Percentiles rank a stretch among this genome's conserved stretches.
These are phyloP conservation scores for Trichomycterus rosablanca DNA, from an alignment of 2,113 vertebrate species.

Conservation along the genomic window DNA sequence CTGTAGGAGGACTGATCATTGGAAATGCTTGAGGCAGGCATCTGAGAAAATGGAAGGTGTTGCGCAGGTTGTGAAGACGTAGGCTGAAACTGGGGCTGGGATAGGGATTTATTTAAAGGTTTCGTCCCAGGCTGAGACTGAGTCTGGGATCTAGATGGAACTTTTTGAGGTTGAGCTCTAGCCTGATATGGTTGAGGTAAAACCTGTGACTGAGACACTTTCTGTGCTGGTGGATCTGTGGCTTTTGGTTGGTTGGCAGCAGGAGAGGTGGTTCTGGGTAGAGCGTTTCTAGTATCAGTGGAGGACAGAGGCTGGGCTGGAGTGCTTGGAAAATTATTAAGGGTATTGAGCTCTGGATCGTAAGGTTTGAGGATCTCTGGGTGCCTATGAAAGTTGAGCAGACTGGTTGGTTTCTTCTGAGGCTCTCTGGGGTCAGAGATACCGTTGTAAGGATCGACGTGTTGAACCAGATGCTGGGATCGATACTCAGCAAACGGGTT, in stretches of 20 bases:
- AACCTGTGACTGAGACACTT: constrained; percentile 26
- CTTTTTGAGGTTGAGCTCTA: constrained; percentile 32
- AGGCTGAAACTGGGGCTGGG: constrained; percentile 38
- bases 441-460: constrained; percentile 61
- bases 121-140: constrained; percentile 40
- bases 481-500: constrained; percentile 69
- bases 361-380: constrained; percentile 90
- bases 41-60: constrained; percentile 47
- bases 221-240: constrained; percentile 16
- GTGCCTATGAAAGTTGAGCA: constrained; percentile 87
- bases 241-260: constrained; percentile 49
- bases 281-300: constrained; percentile 53
- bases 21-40: constrained; percentile 43
- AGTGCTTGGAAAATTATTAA: constrained; percentile 55
- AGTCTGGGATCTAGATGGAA: constrained; percentile 32
- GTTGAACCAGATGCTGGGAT: constrained; percentile 57
- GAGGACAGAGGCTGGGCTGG: constrained; percentile 51
- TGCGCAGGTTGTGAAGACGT: constrained; percentile 26
- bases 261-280: constrained; percentile 53
- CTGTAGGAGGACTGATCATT: constrained; percentile 44
- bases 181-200: constrained; percentile 30
- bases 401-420: constrained; percentile 57
- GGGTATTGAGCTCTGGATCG: constrained; percentile 75
- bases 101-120: constrained; percentile 28
- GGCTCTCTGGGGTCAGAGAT: constrained; percentile 55